Conservation (phyloP, 2,888 invertebrate genomes). For the Ophion obscuratus region DNA sequence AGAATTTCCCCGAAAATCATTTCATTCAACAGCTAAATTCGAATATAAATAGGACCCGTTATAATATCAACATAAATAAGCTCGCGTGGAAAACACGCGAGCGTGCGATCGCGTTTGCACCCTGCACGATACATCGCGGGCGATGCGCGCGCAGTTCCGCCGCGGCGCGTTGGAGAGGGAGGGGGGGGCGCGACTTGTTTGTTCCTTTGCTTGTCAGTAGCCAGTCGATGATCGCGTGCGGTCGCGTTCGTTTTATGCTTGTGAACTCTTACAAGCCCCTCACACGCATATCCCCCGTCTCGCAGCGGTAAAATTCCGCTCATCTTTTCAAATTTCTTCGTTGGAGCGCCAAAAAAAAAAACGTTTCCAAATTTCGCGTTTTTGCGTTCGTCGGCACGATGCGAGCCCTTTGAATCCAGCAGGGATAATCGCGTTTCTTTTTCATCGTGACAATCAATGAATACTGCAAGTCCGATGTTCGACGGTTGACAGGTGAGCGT, state of each 20-base stretch:
- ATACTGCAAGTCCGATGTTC: not conserved
- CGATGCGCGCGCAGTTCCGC: too few species aligned
- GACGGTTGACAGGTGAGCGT: slow-evolving; percentile 37
- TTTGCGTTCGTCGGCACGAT: not conserved
- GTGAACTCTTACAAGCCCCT: not conserved
- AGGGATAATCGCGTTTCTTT: slow-evolving; percentile 3
- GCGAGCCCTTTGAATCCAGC: not conserved
- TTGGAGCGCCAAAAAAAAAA: not conserved
- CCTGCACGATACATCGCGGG: too few species aligned
- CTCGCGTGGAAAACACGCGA: too few species aligned
- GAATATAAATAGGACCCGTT: too few species aligned
- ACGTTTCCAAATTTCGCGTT: not conserved
- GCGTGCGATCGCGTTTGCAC: too few species aligned
- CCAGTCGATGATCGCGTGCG: slow-evolving; percentile 52
- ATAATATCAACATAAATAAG: too few species aligned
- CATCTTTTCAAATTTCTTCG: not conserved
- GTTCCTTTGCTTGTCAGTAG: slow-evolving; percentile 12
- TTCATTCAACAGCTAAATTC: too few species aligned
- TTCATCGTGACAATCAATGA: slow-evolving; percentile 41
- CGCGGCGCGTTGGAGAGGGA: not conserved
- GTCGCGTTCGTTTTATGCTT: not conserved
- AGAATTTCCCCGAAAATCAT: too few species aligned
- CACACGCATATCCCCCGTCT: not conserved
- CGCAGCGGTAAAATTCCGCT: not conserved
- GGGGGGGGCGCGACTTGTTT: slow-evolving; percentile 31